Percentiles rank a stretch among this genome's conserved stretches.
Evolutionary conservation across 2,797 vertebrate genomes (phyloP).

Genomic region (Phylloscopus collybita): DNA sequence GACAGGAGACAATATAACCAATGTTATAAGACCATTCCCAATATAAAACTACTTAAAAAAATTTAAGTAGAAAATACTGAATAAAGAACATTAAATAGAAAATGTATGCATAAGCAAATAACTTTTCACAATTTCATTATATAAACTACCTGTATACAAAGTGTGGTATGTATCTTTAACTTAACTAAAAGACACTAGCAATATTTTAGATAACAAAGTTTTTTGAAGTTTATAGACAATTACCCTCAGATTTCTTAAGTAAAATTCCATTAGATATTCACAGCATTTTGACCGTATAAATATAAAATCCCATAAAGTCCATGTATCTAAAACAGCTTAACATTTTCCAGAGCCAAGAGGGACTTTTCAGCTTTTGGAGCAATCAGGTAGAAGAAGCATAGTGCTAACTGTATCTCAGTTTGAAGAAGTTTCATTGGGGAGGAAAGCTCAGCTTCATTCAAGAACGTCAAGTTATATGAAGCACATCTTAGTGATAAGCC

Average conservation of each 20-base stretch:
- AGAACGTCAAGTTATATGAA: neutral
- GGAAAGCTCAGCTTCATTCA: neutral
- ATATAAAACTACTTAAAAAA: neutral
- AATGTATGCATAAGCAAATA: neutral
- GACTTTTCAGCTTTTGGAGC: neutral
- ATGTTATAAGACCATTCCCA: fast-evolving
- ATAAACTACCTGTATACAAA: neutral
- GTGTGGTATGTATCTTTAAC: neutral
- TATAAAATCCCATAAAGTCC: neutral
- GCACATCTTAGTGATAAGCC: neutral
- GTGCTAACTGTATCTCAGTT: neutral
- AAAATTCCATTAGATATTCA: neutral
- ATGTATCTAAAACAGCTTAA: neutral
- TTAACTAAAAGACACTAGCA: neutral
- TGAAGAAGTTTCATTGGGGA: neutral
- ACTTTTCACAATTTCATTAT: neutral
- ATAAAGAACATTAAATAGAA: neutral
- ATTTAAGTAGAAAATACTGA: neutral
- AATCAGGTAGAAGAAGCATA: neutral
- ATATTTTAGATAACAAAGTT: neutral
- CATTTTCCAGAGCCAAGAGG: neutral
- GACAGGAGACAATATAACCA: neutral
- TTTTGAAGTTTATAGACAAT: neutral
- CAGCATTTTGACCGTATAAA: neutral
- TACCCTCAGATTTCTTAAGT: neutral